A percentile compares a stretch with the other conserved stretches of the same genome.
Conservation (phyloP, 2,113 vertebrate genomes). For the Rhodinocichla rosea region DNA sequence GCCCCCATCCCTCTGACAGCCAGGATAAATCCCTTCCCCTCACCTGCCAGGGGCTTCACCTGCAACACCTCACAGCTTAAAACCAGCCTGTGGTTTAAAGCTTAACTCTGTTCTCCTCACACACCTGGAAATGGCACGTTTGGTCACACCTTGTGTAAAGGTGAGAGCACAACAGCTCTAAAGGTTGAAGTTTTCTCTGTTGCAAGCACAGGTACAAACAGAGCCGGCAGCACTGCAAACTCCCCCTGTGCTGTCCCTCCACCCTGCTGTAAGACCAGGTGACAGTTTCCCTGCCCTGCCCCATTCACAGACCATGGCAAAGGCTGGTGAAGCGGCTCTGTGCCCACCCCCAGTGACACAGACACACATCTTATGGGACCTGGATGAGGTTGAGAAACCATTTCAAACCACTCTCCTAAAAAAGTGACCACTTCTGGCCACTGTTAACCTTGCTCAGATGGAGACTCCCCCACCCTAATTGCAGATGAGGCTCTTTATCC, state of each 20-base stretch:
- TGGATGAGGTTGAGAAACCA: background rate
- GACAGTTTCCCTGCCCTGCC: background rate
- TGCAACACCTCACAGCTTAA: background rate
- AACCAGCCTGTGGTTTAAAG: background rate
- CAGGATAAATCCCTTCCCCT: background rate
- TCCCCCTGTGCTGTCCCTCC: background rate
- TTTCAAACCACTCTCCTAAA: background rate
- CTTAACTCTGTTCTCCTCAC: background rate
- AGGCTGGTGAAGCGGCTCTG: background rate
- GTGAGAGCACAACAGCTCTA: background rate
- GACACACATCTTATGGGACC: background rate
- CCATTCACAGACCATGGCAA: background rate
- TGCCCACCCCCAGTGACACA: background rate
- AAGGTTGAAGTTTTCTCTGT: background rate
- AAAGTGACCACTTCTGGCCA: background rate
- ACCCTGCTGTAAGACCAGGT: background rate
- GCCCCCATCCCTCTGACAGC: background rate
- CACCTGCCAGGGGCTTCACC: background rate
- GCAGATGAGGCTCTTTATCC: slow-evolving; percentile 3
- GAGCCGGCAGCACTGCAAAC: slow-evolving; percentile 9
- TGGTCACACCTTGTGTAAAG: background rate
- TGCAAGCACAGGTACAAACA: background rate
- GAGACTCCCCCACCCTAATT: background rate
- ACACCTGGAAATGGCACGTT: background rate
- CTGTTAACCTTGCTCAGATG: background rate